Conservation (phyloP, 2,113 vertebrate species). For the Menidia beryllina region DNA sequence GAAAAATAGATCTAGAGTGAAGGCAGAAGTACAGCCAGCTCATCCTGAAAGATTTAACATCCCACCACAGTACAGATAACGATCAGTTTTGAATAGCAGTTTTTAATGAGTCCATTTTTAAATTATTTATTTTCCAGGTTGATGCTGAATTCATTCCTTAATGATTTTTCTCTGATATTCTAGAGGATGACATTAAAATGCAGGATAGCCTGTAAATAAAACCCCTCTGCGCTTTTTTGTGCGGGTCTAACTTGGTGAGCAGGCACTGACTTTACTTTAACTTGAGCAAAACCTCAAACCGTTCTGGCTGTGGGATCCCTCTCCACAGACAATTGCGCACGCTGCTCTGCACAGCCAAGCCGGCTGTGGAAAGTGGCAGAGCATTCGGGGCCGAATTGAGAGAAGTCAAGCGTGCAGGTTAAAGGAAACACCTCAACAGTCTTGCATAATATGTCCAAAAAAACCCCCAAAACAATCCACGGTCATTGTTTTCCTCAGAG, state of each 20-base stretch:
- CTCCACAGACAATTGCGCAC: neutral
- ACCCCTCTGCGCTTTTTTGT: too few relatives aligned
- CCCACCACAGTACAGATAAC: slow-evolving; percentile 24
- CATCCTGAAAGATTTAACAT: slow-evolving; percentile 40
- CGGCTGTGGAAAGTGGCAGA: neutral
- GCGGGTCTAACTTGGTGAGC: neutral
- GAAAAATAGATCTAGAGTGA: neutral
- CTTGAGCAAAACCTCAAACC: too few relatives aligned
- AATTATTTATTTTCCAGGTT: slow-evolving; percentile 58
- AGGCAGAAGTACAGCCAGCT: slow-evolving; percentile 6
- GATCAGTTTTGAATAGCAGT: slow-evolving; percentile 12
- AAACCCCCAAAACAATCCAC: slow-evolving; percentile 7
- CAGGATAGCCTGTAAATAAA: neutral
- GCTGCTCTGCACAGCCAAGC: neutral
- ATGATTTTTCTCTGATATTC: neutral
- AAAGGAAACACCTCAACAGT: slow-evolving; percentile 30
- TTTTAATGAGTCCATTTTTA: slow-evolving; percentile 4
- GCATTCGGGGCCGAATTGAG: too few relatives aligned
- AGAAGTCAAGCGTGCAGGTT: slow-evolving; percentile 4
- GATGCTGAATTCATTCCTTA: slow-evolving; percentile 4
- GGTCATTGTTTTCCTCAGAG: neutral
- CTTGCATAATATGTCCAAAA: neutral
- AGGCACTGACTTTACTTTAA: neutral
- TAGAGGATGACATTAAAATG: neutral
- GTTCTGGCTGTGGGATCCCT: neutral